Evolutionary conservation across 2,888 invertebrate genomes (phyloP), one percentile per base, ranked within the genome.

Genomic region (Thyatira batis): DNA sequence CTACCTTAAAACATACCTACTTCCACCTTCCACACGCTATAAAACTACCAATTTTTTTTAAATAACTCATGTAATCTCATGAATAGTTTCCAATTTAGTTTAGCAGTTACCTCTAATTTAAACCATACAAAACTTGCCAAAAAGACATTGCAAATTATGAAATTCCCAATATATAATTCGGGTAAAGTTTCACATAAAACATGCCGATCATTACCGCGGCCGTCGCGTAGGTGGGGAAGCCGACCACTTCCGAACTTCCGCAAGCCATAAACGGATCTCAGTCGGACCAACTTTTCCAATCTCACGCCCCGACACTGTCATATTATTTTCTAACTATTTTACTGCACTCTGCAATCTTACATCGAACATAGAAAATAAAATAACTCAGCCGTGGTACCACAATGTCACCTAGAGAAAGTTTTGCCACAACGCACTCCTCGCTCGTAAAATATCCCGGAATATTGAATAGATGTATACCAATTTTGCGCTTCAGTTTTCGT

Each of bases 321-420:
- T 85, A 82, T 85, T 81, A 84, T 85, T 85, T 82, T 80, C 82
- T 80, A 79, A 81, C 78, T 76, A 82, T 82, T 78, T 81, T 79
- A 80, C 77, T 78, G 78, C 82, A 73, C 60, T 54, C 69, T 75
- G 82, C 80, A 77, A 76, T 78, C 75, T 78, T 71, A 76, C 67
- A 67, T 39, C n/a, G 39, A 39, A 39, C 39, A 39, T 39, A 17
- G 39, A 39, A n/a, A 39, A 39, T 39, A 39, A 39, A 53, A 49
- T 49, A 48, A 53, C 33, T 45, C 48, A 39, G 39, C 39, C 39
- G 39, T 17, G 39, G 13, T 39, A 13, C 28, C 23, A 53, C 52
- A 53, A 53, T 53, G 52, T 53, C 45, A 20, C 43, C 43, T 23
- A 43, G 43, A 25, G 23, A 27, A 50, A 51, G 48, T 54, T 28